Percentiles rank a stretch among this genome's conserved stretches.
These are phyloP conservation scores for Dryobates pubescens DNA, from an alignment of 2,797 vertebrate genomes.

Conservation along the genomic window DNA sequence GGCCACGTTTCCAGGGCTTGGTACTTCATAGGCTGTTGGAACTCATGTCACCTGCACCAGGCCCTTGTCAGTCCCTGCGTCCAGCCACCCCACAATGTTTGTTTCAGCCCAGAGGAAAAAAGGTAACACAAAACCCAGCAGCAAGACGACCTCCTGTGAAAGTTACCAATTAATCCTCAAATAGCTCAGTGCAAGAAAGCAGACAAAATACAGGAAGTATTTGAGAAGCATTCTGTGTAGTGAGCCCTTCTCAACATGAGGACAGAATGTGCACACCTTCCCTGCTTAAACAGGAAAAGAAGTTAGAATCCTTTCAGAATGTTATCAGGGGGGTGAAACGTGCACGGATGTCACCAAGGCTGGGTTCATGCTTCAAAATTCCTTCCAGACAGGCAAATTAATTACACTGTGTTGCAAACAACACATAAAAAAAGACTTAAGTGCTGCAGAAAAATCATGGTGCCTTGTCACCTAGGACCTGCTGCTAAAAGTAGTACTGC, in stretches of 20 bases:
- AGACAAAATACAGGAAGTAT: neutral
- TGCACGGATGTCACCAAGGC: neutral
- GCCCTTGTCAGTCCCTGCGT: neutral
- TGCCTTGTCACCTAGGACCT: neutral
- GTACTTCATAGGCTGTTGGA: constrained; percentile 33
- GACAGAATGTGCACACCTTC: neutral
- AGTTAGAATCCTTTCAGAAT: neutral
- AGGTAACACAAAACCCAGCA: neutral
- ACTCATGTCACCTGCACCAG: constrained; percentile 1
- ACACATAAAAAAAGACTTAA: neutral
- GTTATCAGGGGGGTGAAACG: neutral
- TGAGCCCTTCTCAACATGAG: neutral
- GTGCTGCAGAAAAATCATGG: neutral
- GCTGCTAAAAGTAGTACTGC: neutral
- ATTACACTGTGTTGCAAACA: neutral
- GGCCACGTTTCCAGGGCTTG: constrained; percentile 21
- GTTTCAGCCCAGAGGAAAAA: neutral
- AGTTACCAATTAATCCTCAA: neutral
- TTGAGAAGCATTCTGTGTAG: neutral
- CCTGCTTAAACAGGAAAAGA: neutral
- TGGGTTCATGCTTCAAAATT: neutral
- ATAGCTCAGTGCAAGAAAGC: neutral
- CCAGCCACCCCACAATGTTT: neutral
- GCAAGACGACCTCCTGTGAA: neutral
- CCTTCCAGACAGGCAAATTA: neutral